A percentile compares a stretch with the other conserved stretches of the same genome.
Conservation (phyloP, 92 coral and sea anemone genomes). For the Porites rus region DNA sequence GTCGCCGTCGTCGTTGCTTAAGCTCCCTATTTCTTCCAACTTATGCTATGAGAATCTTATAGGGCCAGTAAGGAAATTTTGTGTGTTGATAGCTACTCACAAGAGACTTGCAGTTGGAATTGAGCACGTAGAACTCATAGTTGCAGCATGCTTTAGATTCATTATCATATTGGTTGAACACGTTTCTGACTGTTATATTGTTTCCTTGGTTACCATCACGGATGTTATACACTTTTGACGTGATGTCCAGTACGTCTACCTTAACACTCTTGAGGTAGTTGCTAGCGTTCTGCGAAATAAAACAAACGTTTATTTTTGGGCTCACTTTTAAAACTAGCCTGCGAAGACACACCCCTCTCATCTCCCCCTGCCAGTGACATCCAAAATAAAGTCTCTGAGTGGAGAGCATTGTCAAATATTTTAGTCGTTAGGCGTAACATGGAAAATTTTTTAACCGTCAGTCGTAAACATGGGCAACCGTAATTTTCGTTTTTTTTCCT, state of each 20-base stretch:
- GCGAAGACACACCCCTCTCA: too few relatives aligned
- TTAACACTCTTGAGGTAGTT: conserved; percentile 64
- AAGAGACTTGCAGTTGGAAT: conserved; percentile 71
- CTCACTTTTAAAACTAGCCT: background rate
- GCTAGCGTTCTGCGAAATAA: conserved; percentile 52
- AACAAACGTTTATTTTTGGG: background rate
- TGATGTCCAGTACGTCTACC: conserved; percentile 61
- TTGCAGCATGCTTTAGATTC: conserved; percentile 74
- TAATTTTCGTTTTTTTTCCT: too few relatives aligned
- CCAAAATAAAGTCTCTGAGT: too few relatives aligned
- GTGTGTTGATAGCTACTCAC: conserved; percentile 53
- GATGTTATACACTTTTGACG: conserved; percentile 43
- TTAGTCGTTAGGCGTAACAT: too few relatives aligned
- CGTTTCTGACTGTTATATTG: conserved; percentile 50
- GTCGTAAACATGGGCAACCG: too few relatives aligned
- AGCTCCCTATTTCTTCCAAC: too few relatives aligned
- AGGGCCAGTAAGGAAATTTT: too few relatives aligned
- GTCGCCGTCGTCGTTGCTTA: too few relatives aligned
- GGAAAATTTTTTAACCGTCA: too few relatives aligned
- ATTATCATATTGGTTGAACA: conserved; percentile 24
- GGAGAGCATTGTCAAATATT: too few relatives aligned
- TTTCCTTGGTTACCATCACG: conserved; percentile 53
- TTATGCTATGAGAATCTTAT: too few relatives aligned
- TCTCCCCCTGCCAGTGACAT: too few relatives aligned
- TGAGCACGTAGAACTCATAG: conserved; percentile 76